phyloP scores from a whole-genome alignment of 2,888 invertebrate genomes.

The Sarcophaga caerulescens region DNA sequence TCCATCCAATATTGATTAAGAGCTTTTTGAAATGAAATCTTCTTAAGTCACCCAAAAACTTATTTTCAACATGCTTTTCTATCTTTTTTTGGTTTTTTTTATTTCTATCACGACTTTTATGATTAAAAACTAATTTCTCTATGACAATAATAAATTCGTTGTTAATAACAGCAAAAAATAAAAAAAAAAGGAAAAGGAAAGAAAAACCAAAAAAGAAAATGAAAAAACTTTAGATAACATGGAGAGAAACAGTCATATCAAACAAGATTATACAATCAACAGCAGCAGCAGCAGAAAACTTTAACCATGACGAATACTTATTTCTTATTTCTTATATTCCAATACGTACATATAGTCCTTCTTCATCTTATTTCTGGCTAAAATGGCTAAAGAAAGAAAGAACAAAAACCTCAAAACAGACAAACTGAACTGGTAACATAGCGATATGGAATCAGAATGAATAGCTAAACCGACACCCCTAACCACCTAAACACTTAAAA shows the following conservation, averaged over 20 bases:
- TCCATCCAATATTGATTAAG: slow-evolving; percentile 7
- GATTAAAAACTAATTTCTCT: slow-evolving; percentile 59
- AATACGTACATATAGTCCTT: background rate
- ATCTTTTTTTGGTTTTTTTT: slow-evolving; percentile 32
- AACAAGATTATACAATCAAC: slow-evolving; percentile 66
- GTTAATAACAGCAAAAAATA: slow-evolving; percentile 49
- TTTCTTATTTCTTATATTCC: slow-evolving; percentile 40
- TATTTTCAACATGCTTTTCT: slow-evolving; percentile 3
- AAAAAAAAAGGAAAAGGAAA: background rate
- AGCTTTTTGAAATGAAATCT: slow-evolving; percentile 47
- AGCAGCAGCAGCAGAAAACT: slow-evolving; percentile 46
- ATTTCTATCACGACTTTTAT: background rate
- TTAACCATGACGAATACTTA: slow-evolving; percentile 61
- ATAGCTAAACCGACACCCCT: slow-evolving; percentile 40
- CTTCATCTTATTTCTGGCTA: too few species aligned
- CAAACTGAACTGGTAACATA: slow-evolving; percentile 11
- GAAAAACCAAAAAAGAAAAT: too few species aligned
- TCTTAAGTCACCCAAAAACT: slow-evolving; percentile 31
- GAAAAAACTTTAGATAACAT: slow-evolving; percentile 26
- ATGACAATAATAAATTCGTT: slow-evolving; percentile 64
- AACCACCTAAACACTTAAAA: slow-evolving; percentile 68
- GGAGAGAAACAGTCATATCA: slow-evolving; percentile 47
- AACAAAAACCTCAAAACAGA: slow-evolving; percentile 23
- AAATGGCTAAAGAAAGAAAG: background rate
- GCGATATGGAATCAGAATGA: background rate